Evolutionary conservation across 2,888 invertebrate species (phyloP).

Genomic region (Panopea generosa): DNA sequence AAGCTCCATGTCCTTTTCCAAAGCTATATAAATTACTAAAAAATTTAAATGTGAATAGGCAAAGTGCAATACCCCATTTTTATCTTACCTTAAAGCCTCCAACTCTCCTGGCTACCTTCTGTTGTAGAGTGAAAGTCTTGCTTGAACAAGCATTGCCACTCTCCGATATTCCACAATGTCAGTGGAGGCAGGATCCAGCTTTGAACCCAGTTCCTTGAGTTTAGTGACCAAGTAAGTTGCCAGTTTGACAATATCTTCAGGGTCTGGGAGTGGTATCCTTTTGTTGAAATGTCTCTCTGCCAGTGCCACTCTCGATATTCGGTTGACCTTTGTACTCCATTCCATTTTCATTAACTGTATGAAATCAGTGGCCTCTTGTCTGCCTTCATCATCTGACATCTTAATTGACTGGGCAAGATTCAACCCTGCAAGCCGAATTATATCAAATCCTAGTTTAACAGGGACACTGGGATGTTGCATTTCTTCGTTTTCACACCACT

Average conservation of each 20-base stretch:
- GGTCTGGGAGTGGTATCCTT: conserved; percentile 18
- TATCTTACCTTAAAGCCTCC: conserved; percentile 19
- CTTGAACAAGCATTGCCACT: conserved; percentile 13
- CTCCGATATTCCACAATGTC: conserved; percentile 10
- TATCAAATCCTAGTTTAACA: conserved; percentile 13
- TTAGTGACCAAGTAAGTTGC: conserved; percentile 13
- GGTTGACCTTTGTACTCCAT: conserved; percentile 17
- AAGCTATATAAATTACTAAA: conserved; percentile 6
- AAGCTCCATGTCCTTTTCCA: not conserved
- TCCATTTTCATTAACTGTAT: conserved; percentile 19
- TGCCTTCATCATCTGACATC: conserved; percentile 11
- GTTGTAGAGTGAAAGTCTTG: conserved; percentile 10
- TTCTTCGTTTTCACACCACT: conserved; percentile 10
- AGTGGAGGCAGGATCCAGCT: conserved; percentile 18
- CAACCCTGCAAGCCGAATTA: conserved; percentile 6
- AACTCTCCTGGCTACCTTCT: conserved; percentile 15
- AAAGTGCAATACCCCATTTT: too few species aligned
- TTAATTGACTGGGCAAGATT: conserved; percentile 14
- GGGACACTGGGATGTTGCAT: conserved; percentile 15
- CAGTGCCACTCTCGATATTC: conserved; percentile 13
- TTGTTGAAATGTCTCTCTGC: conserved; percentile 19
- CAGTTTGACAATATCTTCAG: conserved; percentile 19
- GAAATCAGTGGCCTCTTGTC: conserved; percentile 11
- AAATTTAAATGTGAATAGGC: not conserved
- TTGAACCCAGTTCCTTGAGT: conserved; percentile 11